Percentiles rank a stretch among this genome's conserved stretches.
Conservation (phyloP, 2,113 vertebrate genomes). For the Smithornis capensis region DNA sequence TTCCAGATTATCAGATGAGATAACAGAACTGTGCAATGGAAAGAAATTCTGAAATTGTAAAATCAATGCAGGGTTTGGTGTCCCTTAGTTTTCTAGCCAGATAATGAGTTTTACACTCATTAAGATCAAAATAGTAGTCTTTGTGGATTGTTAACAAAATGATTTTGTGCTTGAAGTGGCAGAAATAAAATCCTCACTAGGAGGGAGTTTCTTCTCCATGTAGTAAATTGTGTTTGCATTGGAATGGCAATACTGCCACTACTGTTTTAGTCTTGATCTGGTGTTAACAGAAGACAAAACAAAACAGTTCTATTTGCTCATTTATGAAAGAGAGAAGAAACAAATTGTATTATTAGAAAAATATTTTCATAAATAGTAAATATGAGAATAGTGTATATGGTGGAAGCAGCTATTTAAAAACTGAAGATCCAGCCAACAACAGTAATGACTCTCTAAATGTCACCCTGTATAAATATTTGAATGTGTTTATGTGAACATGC, state of each 20-base stretch:
- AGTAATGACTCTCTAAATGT: background rate
- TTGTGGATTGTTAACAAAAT: background rate
- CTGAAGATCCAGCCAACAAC: background rate
- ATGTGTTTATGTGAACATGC: background rate
- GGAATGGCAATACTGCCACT: background rate
- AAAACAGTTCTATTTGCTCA: background rate
- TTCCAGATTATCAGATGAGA: background rate
- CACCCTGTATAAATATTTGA: conserved; percentile 4
- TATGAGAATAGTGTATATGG: background rate
- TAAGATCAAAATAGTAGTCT: background rate
- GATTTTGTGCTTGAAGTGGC: background rate
- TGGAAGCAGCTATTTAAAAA: background rate
- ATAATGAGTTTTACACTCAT: background rate
- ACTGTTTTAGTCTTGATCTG: background rate
- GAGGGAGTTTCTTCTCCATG: background rate
- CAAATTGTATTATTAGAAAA: background rate
- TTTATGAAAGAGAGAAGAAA: background rate
- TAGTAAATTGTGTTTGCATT: background rate
- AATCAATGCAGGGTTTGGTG: background rate
- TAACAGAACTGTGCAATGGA: background rate
- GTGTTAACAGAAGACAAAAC: background rate
- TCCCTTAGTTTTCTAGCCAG: background rate
- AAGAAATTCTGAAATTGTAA: background rate
- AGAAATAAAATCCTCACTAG: background rate
- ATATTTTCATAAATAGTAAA: background rate